phyloP scores from a whole-genome alignment of 2,888 invertebrate genomes.

The Sminthurinus aureus region DNA sequence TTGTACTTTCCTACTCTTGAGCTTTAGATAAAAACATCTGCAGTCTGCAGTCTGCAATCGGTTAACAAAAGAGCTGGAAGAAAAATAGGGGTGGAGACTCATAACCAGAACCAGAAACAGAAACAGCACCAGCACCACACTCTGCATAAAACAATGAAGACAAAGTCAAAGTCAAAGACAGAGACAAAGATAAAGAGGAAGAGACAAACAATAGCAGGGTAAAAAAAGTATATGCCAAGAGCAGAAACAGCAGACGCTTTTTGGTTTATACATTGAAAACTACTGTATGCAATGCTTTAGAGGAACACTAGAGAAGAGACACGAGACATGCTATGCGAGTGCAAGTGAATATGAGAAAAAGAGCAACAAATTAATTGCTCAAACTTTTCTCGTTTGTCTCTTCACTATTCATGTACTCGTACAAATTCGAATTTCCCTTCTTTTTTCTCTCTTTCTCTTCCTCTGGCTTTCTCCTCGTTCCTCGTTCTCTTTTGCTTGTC shows the following conservation, averaged over 20 bases:
- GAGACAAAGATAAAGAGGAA: not conserved
- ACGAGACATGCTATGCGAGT: conserved; percentile 5
- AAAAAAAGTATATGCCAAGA: conserved; percentile 28
- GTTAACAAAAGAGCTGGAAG: no score
- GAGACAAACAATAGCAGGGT: not conserved
- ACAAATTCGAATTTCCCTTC: not conserved
- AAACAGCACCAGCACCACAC: not conserved
- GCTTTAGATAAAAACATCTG: no score
- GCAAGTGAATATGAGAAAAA: not conserved
- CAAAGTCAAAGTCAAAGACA: not conserved
- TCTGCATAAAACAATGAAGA: not conserved
- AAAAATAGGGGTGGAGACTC: not conserved
- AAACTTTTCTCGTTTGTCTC: conserved; percentile 11
- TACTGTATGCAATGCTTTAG: not conserved
- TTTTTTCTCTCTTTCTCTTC: not conserved
- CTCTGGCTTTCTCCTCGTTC: not conserved
- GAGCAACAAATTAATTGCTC: conserved; percentile 17
- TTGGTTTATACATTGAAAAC: not conserved
- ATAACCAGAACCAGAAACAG: not conserved
- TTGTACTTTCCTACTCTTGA: no score
- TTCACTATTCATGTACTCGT: not conserved
- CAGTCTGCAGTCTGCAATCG: no score
- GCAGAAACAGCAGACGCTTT: not conserved
- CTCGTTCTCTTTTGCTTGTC: not conserved
- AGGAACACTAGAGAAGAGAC: not conserved